Percentiles rank a stretch among this genome's conserved stretches.
These are phyloP conservation scores for Drosophila pruinosa DNA, from an alignment of 1,140 invertebrate species.

Conservation along the genomic window DNA sequence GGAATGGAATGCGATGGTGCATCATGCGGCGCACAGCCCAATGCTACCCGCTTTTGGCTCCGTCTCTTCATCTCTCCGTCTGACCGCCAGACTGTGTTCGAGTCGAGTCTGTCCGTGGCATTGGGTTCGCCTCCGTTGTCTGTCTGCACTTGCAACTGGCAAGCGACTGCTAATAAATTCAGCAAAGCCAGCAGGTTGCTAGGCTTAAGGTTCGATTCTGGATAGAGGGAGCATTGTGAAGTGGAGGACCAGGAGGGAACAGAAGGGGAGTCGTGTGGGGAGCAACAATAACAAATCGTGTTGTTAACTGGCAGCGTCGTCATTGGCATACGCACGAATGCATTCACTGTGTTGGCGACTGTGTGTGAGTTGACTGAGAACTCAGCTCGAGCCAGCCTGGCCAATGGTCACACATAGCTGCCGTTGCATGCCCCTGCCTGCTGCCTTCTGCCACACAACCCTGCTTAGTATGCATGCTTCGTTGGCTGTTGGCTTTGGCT, in stretches of 20 bases:
- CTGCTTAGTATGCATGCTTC: constrained; percentile 77
- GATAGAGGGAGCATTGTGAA: background rate
- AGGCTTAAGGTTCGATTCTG: constrained; percentile 64
- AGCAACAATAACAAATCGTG: constrained; percentile 77
- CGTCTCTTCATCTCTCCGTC: background rate
- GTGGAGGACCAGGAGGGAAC: background rate
- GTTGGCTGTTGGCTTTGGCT: constrained; percentile 37
- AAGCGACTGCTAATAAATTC: constrained; percentile 75
- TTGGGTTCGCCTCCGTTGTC: constrained; percentile 7
- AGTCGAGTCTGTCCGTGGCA: background rate
- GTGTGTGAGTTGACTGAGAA: constrained; percentile 6
- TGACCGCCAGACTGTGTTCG: background rate
- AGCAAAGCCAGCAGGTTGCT: constrained; percentile 78
- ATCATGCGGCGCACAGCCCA: constrained; percentile 55
- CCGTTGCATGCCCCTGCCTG: background rate
- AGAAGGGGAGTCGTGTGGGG: background rate
- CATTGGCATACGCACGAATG: constrained; percentile 77
- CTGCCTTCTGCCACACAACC: background rate
- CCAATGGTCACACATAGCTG: constrained; percentile 64
- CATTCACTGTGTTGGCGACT: constrained; percentile 26
- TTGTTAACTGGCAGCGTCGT: constrained; percentile 76
- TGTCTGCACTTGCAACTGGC: constrained; percentile 50
- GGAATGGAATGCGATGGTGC: constrained; percentile 75
- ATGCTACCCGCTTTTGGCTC: constrained; percentile 4
- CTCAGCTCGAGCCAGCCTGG: constrained; percentile 18